Evolutionary conservation across 2,888 invertebrate species (phyloP).

Genomic region (Brenthis ino): DNA sequence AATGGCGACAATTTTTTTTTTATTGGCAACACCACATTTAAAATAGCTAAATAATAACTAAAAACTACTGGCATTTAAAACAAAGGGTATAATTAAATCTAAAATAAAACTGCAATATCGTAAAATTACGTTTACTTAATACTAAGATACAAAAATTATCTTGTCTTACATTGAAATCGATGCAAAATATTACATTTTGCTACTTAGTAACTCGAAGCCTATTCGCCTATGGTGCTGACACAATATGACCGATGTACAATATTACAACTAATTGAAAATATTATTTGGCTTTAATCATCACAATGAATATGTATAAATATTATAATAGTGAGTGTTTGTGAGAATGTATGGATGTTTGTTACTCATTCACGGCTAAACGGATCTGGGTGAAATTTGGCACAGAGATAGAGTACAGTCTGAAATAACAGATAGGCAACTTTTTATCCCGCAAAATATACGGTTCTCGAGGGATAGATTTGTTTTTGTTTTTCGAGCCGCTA

Average conservation of each 20-base stretch:
- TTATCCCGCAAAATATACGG: no score
- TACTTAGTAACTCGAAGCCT: slow-evolving; percentile 25
- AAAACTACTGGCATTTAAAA: background rate
- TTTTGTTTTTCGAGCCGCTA: no score
- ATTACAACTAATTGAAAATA: background rate
- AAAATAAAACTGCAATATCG: slow-evolving; percentile 37
- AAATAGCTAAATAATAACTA: background rate
- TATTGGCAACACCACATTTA: background rate
- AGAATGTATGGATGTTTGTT: no score
- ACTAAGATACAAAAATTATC: slow-evolving; percentile 39
- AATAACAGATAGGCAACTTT: no score
- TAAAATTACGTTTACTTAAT: slow-evolving; percentile 36
- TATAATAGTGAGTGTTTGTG: no score
- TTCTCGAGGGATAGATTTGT: no score
- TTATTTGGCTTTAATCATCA: slow-evolving; percentile 9
- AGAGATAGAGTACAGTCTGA: no score
- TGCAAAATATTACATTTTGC: slow-evolving; percentile 39
- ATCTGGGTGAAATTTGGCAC: no score
- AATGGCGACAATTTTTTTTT: background rate
- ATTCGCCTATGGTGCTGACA: background rate
- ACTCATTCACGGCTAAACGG: no score
- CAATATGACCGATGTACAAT: slow-evolving; percentile 1
- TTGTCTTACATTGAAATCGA: slow-evolving; percentile 31
- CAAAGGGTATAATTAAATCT: background rate
- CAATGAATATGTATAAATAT: background rate